A percentile compares a stretch with the other conserved stretches of the same genome.
Conservation (phyloP, 2,888 invertebrate genomes). For the Elmis aenea region DNA sequence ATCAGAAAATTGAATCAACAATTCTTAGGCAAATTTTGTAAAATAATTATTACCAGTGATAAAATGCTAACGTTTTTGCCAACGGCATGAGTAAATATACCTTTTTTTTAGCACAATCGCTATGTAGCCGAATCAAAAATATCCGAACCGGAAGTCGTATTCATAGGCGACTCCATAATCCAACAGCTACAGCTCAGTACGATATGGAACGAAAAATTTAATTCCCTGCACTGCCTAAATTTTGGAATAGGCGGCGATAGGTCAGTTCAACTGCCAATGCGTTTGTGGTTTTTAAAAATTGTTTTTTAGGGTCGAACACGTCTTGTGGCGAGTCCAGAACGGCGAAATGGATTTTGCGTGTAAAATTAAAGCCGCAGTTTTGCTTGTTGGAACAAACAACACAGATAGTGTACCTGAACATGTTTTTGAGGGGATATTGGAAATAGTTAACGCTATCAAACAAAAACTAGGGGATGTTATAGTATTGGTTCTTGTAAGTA, state of each 20-base stretch:
- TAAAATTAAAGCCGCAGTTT: conserved; percentile 61
- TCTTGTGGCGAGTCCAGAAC: conserved; percentile 63
- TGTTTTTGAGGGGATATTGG: conserved; percentile 57
- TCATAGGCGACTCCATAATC: conserved; percentile 65
- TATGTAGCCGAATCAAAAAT: conserved; percentile 58
- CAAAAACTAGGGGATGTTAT: conserved; percentile 52
- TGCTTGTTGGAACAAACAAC: conserved; percentile 65
- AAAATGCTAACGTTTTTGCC: background rate
- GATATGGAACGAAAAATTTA: conserved; percentile 61
- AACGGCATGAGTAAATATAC: background rate
- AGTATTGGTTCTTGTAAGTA: conserved; percentile 56
- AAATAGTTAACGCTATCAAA: conserved; percentile 54
- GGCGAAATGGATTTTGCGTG: conserved; percentile 63
- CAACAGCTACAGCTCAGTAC: conserved; percentile 56
- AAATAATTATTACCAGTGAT: background rate
- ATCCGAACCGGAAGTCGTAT: conserved; percentile 60
- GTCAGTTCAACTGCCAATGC: conserved; percentile 22
- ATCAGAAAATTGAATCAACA: background rate
- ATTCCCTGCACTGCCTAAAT: conserved; percentile 63
- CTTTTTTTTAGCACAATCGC: conserved; percentile 54
- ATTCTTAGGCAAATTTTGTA: background rate
- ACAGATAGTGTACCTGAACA: conserved; percentile 56
- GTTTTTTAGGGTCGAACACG: conserved; percentile 53
- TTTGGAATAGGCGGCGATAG: conserved; percentile 67
- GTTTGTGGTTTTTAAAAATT: conserved; percentile 1